phyloP scores from a whole-genome alignment of 2,797 vertebrate species.

The Alcedo atthis region DNA sequence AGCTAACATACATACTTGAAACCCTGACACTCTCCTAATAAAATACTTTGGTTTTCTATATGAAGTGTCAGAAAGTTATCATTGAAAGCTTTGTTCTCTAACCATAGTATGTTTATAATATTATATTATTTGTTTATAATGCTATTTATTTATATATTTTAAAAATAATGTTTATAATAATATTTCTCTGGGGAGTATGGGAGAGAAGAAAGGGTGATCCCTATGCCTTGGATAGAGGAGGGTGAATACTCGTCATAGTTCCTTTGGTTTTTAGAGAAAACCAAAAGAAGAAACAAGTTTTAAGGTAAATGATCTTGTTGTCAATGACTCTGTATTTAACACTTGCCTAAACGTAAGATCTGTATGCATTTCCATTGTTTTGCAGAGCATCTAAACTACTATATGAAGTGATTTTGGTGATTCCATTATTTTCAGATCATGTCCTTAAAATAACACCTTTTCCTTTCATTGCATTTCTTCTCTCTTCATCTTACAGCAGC shows the following conservation, averaged over 20 bases:
- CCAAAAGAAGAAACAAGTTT: neutral
- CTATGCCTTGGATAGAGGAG: too few species aligned
- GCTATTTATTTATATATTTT: too few species aligned
- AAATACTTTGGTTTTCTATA: neutral
- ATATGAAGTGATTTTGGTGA: neutral
- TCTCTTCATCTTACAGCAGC: constrained; percentile 44
- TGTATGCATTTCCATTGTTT: neutral
- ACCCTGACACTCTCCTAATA: neutral
- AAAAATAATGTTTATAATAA: neutral
- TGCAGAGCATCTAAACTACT: neutral
- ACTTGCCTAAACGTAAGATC: neutral
- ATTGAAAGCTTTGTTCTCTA: neutral
- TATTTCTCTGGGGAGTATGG: neutral
- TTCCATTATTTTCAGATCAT: constrained; percentile 31
- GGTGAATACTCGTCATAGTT: neutral
- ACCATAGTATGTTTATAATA: neutral
- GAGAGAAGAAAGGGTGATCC: neutral
- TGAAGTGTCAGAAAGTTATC: neutral
- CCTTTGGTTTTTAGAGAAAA: neutral
- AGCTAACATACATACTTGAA: fast-evolving
- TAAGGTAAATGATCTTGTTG: neutral
- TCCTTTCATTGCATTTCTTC: constrained; percentile 42
- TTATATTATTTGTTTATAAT: neutral
- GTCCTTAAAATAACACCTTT: constrained; percentile 65
- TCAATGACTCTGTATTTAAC: neutral